phyloP scores from a whole-genome alignment of 1,140 invertebrate species.

The Cyrtorhinus lividipennis region DNA sequence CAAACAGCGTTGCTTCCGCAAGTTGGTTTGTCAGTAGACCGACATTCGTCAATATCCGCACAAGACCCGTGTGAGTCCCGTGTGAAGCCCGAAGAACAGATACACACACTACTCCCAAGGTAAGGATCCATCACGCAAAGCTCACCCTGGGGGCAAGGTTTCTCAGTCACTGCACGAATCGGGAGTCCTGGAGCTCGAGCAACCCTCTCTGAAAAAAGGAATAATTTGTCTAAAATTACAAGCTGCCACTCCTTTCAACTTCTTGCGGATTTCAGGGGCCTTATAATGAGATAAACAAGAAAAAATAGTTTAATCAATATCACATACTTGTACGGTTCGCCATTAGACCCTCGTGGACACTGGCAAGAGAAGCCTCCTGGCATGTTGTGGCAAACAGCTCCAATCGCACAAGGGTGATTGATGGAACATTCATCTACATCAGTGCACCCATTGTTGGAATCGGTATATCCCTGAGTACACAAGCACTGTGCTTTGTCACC shows the following conservation, averaged over 20 bases:
- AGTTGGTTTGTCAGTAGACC: constrained; percentile 49
- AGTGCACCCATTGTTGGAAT: constrained; percentile 56
- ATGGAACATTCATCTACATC: constrained; percentile 73
- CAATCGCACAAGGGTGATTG: constrained; percentile 53
- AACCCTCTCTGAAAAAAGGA: constrained; percentile 43
- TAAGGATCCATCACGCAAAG: constrained; percentile 64
- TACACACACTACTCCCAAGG: constrained; percentile 60
- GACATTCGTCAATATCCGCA: constrained; percentile 80
- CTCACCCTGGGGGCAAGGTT: constrained; percentile 67
- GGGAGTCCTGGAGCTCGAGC: constrained; percentile 42
- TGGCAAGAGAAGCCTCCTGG: constrained; percentile 74
- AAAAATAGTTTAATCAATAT: no score
- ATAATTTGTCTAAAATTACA: neutral
- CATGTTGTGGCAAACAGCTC: constrained; percentile 75
- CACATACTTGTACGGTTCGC: constrained; percentile 38
- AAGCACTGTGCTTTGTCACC: constrained; percentile 70
- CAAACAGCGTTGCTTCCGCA: constrained; percentile 79
- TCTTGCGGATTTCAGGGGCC: no score
- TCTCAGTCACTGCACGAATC: constrained; percentile 50
- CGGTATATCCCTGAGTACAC: constrained; percentile 61
- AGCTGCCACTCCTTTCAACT: neutral
- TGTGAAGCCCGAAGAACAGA: constrained; percentile 69
- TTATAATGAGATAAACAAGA: no score
- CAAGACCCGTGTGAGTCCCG: constrained; percentile 57
- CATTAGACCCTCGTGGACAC: constrained; percentile 55